A percentile compares a stretch with the other conserved stretches of the same genome.
These are phyloP conservation scores for Chlorops oryzae DNA, from an alignment of 1,140 invertebrate genomes.

Conservation along the genomic window DNA sequence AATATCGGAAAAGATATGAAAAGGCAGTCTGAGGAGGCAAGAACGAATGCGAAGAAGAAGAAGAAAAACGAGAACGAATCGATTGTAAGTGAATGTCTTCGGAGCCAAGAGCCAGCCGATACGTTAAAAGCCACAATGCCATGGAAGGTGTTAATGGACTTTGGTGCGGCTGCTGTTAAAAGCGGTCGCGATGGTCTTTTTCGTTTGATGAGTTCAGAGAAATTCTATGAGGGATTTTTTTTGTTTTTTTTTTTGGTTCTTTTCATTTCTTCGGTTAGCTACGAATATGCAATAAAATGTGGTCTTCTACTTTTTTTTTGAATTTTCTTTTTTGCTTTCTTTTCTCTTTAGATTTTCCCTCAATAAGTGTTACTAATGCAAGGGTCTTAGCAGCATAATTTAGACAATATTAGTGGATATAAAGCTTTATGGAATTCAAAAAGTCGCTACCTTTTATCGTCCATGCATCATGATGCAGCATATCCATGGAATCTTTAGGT, in stretches of 20 bases:
- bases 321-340: not conserved
- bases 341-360: not conserved
- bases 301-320: no score
- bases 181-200: not conserved
- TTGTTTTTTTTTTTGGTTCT: not conserved
- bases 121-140: slow-evolving; percentile 3
- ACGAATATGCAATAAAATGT: no score
- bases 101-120: not conserved
- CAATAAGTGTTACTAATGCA: no score
- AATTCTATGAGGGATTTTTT: not conserved
- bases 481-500: no score
- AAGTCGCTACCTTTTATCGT: no score
- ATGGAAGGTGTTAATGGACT: slow-evolving; percentile 12
- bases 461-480: no score
- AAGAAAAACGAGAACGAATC: not conserved
- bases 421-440: no score
- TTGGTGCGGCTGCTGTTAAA: not conserved
- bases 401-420: no score
- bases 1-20: slow-evolving; percentile 6
- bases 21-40: not conserved
- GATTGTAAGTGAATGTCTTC: not conserved
- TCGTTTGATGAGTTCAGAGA: not conserved
- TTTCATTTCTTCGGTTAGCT: not conserved
- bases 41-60: not conserved
- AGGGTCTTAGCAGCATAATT: no score